Evolutionary conservation across 2,797 vertebrate species (phyloP), one percentile per base, ranked within the genome.

Genomic region (Pogonophryne albipinna): DNA sequence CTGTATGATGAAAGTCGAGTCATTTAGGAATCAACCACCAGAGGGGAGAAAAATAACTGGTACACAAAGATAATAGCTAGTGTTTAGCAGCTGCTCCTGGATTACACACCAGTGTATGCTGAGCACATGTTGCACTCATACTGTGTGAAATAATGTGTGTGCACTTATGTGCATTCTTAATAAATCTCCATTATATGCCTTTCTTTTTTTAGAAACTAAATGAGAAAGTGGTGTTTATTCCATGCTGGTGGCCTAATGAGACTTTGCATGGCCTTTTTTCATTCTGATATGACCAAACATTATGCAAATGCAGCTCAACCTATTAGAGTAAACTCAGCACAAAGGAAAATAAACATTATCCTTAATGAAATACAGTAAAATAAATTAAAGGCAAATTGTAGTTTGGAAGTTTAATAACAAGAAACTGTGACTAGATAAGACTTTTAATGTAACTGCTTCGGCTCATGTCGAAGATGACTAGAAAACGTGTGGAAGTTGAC

Each of bases 131-230:
- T 42, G 7, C 17, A 38, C 41, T 41, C 31, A 0, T 8, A 8
- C 15, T 47, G 45, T 66, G 49, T 62, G 15, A 77, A 74, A 73
- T 47, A n/a, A 38, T 62, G 8, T 73, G 52, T 31, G 38, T 34
- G 12, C 11, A 6, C 31, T 47, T 19, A 50, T 34, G 31, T 41
- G 52, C 42, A 7, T 14, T 76, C 65, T 52, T 60, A 50, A 71
- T 79, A 74, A 89, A 87, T 90, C 92, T 93, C 82, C 91, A 93
- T 91, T 51, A 85, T 83, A 87, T 92, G 92, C 72, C 83, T 91
- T 92, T 91, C 71, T 38, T 38, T 82, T 87, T 78, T 85, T 69
- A 68, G 65, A 78, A 76, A 70, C 74, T 74, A 91, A 93, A 94
- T 89, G 80, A 92, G 77, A 91, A 88, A 87, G 34, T 73, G 87